phyloP scores from a whole-genome alignment of 2,888 invertebrate species.

The Actias luna region DNA sequence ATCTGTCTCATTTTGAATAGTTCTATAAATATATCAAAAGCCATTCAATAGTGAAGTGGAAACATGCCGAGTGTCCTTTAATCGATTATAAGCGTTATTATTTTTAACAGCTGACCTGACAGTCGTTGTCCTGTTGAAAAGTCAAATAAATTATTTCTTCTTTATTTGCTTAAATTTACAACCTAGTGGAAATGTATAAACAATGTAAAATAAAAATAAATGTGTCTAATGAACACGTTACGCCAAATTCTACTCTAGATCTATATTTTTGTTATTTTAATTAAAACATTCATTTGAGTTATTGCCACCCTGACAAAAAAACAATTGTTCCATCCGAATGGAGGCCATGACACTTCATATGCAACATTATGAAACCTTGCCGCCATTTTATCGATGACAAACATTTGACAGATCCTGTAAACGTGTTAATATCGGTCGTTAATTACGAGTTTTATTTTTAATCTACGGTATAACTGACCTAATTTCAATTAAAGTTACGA shows the following conservation, averaged over 20 bases:
- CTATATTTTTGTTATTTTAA: too few species aligned
- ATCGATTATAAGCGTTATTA: not conserved
- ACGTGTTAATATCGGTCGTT: not conserved
- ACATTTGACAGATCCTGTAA: not conserved
- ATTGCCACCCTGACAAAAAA: too few species aligned
- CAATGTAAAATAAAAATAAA: too few species aligned
- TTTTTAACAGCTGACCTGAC: too few species aligned
- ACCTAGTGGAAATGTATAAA: too few species aligned
- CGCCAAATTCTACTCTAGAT: too few species aligned
- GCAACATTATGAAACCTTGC: not conserved
- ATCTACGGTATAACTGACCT: not conserved
- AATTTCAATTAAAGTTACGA: not conserved
- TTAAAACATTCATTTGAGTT: too few species aligned
- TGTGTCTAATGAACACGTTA: too few species aligned
- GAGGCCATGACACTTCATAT: not conserved
- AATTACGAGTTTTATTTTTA: not conserved
- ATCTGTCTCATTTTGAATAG: slow-evolving; percentile 2
- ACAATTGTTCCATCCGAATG: too few species aligned
- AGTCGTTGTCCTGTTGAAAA: too few species aligned
- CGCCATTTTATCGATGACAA: not conserved
- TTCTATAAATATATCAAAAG: not conserved
- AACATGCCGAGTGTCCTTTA: not conserved
- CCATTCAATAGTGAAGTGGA: not conserved
- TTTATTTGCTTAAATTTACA: too few species aligned
- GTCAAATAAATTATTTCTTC: too few species aligned